Conservation (phyloP, 1,140 invertebrate species). For the Matsumurasca onukii region DNA sequence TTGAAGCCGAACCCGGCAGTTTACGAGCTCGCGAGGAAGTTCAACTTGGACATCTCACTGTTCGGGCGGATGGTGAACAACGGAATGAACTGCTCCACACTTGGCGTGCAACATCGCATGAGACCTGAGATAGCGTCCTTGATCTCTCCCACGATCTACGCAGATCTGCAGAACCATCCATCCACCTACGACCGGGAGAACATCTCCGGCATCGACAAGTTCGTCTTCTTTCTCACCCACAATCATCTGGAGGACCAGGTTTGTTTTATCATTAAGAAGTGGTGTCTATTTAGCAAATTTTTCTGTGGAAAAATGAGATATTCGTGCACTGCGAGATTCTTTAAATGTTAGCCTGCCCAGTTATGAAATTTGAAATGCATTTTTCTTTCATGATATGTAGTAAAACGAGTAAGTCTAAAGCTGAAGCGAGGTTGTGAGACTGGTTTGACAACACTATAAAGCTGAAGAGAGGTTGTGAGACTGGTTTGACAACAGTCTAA, state of each 20-base stretch:
- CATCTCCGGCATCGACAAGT: slow-evolving; percentile 54
- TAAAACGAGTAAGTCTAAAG: no score
- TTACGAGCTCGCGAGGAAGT: slow-evolving; percentile 57
- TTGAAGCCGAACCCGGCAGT: slow-evolving; percentile 64
- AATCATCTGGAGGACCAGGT: slow-evolving; percentile 52
- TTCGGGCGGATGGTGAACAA: slow-evolving; percentile 71
- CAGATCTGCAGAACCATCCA: slow-evolving; percentile 54
- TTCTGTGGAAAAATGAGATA: no score
- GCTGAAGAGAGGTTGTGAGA: no score
- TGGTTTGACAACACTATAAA: no score
- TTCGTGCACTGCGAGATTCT: no score
- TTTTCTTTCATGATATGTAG: no score
- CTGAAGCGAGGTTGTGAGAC: no score
- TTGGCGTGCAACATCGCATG: slow-evolving; percentile 67
- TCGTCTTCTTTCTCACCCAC: slow-evolving; percentile 65
- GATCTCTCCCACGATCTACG: slow-evolving; percentile 63
- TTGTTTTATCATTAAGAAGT: no score
- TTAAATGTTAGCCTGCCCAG: no score
- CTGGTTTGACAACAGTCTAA: no score
- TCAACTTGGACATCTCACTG: slow-evolving; percentile 66
- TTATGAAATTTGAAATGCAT: no score
- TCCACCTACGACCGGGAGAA: slow-evolving; percentile 53
- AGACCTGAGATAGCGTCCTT: slow-evolving; percentile 61
- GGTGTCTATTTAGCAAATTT: no score
- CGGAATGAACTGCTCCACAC: slow-evolving; percentile 53